Evolutionary conservation across 2,113 vertebrate species (phyloP).

Genomic region (Gymnogyps californianus): DNA sequence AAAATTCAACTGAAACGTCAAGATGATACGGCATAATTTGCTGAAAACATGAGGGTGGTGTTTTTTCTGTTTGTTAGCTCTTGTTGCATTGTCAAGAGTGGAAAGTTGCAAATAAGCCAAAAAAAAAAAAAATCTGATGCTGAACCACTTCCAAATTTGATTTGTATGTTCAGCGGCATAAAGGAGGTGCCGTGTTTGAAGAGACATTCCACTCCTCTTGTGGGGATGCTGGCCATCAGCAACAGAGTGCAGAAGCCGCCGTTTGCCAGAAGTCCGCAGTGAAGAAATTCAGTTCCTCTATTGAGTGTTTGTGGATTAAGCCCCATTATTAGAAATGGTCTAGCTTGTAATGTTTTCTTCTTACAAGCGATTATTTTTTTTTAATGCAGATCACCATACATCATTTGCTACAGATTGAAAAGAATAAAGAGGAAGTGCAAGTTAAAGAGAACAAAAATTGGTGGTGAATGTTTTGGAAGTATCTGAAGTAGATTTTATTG

Average conservation of each 20-base stretch:
- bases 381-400: neutral
- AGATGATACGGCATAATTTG: neutral
- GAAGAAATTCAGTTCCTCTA: neutral
- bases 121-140: neutral
- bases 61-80: neutral
- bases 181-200: neutral
- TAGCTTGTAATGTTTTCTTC: neutral
- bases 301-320: neutral
- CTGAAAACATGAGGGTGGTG: neutral
- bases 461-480: neutral
- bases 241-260: neutral
- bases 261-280: neutral
- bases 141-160: neutral
- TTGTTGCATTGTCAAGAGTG: neutral
- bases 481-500: neutral
- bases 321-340: neutral
- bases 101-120: neutral
- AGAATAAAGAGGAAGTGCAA: neutral
- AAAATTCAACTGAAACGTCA: neutral
- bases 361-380: neutral
- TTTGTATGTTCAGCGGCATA: neutral
- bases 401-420: neutral
- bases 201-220: neutral
- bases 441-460: neutral
- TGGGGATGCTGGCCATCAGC: neutral